phyloP scores from a whole-genome alignment of 2,113 vertebrate genomes.

The Aphelocoma coerulescens region DNA sequence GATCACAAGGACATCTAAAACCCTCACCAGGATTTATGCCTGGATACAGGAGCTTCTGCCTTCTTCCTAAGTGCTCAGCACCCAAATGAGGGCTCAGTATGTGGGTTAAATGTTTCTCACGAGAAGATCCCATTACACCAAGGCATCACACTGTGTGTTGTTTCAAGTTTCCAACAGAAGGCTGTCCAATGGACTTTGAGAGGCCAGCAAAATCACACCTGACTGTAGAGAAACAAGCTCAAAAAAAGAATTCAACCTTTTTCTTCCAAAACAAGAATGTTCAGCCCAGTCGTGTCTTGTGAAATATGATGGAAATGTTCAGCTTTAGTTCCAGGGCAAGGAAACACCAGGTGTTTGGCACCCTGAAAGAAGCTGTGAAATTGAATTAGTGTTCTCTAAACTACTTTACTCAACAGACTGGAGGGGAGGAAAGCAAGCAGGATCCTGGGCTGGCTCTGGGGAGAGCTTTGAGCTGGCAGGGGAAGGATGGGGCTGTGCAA shows the following conservation, averaged over 20 bases:
- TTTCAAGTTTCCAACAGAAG: neutral
- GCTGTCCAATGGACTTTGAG: neutral
- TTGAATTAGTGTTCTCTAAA: constrained; percentile 1
- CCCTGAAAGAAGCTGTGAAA: constrained; percentile 34
- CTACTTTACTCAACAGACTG: neutral
- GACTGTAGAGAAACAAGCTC: neutral
- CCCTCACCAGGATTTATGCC: neutral
- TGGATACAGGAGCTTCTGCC: neutral
- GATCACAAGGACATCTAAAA: neutral
- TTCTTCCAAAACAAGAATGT: neutral
- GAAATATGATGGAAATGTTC: neutral
- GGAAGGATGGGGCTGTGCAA: neutral
- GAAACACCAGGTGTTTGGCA: constrained; percentile 31
- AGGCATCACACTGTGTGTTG: neutral
- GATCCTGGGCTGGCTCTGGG: rapidly evolving
- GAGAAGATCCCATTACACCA: neutral
- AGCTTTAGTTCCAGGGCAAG: constrained; percentile 35
- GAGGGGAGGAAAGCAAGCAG: neutral
- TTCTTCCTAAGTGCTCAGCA: neutral
- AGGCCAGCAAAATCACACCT: neutral
- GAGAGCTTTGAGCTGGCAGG: neutral
- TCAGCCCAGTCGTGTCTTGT: neutral
- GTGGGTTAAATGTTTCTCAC: neutral
- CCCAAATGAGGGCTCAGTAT: neutral
- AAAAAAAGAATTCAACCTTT: neutral